Evolutionary conservation across 2,113 vertebrate species (phyloP).

Genomic region (Triplophysa tibetana): DNA sequence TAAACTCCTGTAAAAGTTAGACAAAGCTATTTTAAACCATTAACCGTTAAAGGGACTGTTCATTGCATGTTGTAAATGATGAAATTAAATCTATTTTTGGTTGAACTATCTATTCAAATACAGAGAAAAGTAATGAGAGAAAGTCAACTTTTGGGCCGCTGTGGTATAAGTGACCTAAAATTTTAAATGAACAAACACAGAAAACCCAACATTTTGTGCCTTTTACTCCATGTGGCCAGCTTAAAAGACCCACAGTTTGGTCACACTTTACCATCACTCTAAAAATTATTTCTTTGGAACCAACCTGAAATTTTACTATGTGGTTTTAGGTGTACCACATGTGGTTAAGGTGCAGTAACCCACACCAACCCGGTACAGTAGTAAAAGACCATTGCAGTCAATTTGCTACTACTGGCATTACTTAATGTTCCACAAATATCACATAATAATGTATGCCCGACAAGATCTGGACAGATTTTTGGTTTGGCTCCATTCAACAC

Average conservation of each 20-base stretch:
- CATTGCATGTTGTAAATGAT: too few species aligned
- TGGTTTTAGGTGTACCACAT: not conserved
- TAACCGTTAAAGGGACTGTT: not conserved
- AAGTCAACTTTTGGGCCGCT: too few species aligned
- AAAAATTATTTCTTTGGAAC: not conserved
- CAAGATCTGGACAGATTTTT: not conserved
- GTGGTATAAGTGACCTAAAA: too few species aligned
- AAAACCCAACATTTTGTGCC: too few species aligned
- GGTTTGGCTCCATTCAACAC: not conserved
- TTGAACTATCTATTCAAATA: too few species aligned
- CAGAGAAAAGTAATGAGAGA: too few species aligned
- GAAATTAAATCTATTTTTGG: too few species aligned
- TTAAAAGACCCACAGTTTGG: not conserved
- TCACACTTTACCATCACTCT: not conserved
- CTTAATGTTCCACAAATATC: not conserved
- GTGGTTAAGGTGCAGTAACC: constrained; percentile 4
- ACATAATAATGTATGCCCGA: not conserved
- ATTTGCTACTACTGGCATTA: not conserved
- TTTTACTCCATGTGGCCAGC: too few species aligned
- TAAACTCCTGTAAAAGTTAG: too few species aligned
- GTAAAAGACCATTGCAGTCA: too few species aligned
- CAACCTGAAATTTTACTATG: not conserved
- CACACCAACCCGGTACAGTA: too few species aligned
- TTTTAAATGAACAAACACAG: too few species aligned
- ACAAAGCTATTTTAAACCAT: not conserved